These are phyloP conservation scores for Daboia siamensis DNA, from an alignment of 2,113 vertebrate species.

Conservation along the genomic window DNA sequence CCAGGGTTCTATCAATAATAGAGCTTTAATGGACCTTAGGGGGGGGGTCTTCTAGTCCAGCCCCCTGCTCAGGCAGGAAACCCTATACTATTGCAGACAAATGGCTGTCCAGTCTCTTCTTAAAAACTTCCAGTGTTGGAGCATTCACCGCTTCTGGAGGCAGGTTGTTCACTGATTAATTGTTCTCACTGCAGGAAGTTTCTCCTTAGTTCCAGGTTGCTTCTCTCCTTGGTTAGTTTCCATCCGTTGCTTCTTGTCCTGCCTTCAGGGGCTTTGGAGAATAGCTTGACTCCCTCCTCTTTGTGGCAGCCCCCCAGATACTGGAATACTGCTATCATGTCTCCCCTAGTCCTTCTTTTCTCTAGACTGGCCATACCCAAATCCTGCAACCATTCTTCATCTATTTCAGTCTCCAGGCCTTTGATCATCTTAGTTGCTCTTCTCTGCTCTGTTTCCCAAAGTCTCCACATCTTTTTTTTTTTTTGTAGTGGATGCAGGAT, in stretches of 20 bases:
- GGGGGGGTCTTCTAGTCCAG: background rate
- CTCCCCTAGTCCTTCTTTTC: background rate
- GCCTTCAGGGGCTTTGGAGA: background rate
- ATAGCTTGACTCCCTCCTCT: no score
- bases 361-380: no score
- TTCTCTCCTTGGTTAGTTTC: background rate
- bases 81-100: background rate
- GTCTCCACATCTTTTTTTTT: no score
- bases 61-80: background rate
- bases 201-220: background rate
- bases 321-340: background rate
- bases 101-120: no score
- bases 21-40: background rate
- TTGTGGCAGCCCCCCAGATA: background rate
- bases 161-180: no score
- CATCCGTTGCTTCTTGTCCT: background rate
- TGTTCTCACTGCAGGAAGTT: background rate
- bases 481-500: no score
- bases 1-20: background rate
- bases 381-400: no score
- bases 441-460: no score
- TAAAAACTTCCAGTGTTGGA: no score
- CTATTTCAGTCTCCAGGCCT: no score
- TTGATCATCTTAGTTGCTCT: no score
- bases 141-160: no score